These are phyloP conservation scores for Gopherus evgoodei DNA, from an alignment of 2,113 vertebrate species.

Conservation along the genomic window DNA sequence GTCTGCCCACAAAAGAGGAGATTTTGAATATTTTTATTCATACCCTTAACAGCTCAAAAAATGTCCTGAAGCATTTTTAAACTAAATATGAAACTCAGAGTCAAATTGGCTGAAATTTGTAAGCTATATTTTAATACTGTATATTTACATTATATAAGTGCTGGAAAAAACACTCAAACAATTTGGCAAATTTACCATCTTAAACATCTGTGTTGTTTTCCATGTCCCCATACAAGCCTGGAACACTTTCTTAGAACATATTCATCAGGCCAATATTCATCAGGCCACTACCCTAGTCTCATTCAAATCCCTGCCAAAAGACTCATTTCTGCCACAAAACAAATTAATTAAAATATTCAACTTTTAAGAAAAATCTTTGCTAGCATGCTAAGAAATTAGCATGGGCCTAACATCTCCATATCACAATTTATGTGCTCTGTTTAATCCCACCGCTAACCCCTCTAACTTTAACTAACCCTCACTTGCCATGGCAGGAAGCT, in stretches of 20 bases:
- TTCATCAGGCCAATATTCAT: background rate
- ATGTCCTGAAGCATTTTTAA: background rate
- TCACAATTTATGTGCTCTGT: background rate
- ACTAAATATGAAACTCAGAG: background rate
- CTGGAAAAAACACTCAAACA: background rate
- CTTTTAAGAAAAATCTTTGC: background rate
- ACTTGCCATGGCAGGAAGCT: background rate
- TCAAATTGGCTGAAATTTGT: background rate
- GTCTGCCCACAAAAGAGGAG: slow-evolving; percentile 48
- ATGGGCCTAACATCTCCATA: background rate
- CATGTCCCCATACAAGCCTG: slow-evolving; percentile 9
- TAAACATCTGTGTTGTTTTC: slow-evolving; percentile 22
- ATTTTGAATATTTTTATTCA: slow-evolving; percentile 27
- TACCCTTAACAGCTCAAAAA: slow-evolving; percentile 40
- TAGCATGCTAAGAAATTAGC: background rate
- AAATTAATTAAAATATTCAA: background rate
- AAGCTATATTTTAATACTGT: background rate
- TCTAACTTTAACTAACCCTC: background rate
- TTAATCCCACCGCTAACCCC: background rate
- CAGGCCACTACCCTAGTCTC: slow-evolving; percentile 25
- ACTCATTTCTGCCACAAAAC: background rate
- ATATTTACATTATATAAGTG: slow-evolving; percentile 3
- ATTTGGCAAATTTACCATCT: slow-evolving; percentile 24
- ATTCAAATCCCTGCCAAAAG: background rate
- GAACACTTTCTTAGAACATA: slow-evolving; percentile 51